Evolutionary conservation across 2,113 vertebrate genomes (phyloP).

Genomic region (Hypomesus transpacificus): DNA sequence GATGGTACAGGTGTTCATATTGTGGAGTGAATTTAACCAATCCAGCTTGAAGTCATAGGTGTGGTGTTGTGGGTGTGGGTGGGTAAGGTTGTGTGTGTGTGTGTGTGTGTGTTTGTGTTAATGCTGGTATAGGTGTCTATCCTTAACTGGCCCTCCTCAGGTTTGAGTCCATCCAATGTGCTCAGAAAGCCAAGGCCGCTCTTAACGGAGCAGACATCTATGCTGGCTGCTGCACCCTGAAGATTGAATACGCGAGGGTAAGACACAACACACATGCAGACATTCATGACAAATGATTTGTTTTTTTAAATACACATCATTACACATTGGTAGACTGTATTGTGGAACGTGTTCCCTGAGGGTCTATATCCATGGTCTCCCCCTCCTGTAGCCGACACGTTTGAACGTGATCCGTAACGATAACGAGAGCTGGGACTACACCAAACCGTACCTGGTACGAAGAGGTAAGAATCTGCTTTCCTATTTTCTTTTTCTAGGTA

Average conservation of each 20-base stretch:
- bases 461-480: slow-evolving; percentile 79
- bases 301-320: neutral
- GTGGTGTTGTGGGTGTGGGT: neutral
- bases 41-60: neutral
- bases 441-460: slow-evolving; percentile 92
- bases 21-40: no score
- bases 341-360: slow-evolving; percentile 23
- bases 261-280: slow-evolving; percentile 51
- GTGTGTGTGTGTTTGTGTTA: neutral
- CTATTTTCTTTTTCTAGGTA: neutral
- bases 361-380: slow-evolving; percentile 45
- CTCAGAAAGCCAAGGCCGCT: slow-evolving; percentile 95
- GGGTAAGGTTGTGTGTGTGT: slow-evolving; percentile 7
- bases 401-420: slow-evolving; percentile 97
- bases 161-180: slow-evolving; percentile 90
- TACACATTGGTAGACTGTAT: slow-evolving; percentile 3
- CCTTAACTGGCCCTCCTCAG: slow-evolving; percentile 79
- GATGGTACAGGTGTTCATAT: no score
- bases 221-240: slow-evolving; percentile 95
- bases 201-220: slow-evolving; percentile 98
- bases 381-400: slow-evolving; percentile 84
- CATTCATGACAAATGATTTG: neutral
- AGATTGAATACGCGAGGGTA: slow-evolving; percentile 98
- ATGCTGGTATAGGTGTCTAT: slow-evolving; percentile 20
- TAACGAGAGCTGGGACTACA: slow-evolving; percentile 99